Percentiles rank a stretch among this genome's conserved stretches.
Conservation (phyloP, 1,140 invertebrate species). For the Drusus annulatus region DNA sequence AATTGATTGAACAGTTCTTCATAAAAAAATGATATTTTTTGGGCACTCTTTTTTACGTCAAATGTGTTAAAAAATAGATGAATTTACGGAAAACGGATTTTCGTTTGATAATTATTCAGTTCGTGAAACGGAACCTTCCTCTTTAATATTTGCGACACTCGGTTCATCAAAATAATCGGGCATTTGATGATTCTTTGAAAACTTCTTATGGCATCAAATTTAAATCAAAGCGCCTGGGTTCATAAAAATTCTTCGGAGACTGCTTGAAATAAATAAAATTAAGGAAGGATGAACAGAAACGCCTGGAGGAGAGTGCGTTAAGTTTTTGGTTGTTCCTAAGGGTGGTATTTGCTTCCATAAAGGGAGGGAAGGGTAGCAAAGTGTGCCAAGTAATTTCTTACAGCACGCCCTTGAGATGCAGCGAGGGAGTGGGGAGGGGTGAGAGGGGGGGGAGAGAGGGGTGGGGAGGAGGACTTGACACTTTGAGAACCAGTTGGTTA, state of each 20-base stretch:
- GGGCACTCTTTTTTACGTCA: no score
- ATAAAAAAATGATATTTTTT: no score
- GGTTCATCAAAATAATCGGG: no score
- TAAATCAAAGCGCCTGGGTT: no score
- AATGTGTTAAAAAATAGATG: no score
- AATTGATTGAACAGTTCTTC: no score
- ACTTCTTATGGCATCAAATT: no score
- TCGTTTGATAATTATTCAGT: no score
- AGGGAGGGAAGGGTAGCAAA: slow-evolving; percentile 8
- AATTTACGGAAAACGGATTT: no score
- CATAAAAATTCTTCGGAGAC: neutral
- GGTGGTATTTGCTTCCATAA: slow-evolving; percentile 39
- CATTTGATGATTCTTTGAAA: no score
- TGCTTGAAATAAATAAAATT: slow-evolving; percentile 17
- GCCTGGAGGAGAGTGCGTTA: slow-evolving; percentile 3
- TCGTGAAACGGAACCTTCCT: no score
- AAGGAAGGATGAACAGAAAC: slow-evolving; percentile 3
- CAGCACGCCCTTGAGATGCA: slow-evolving; percentile 39
- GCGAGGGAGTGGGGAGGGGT: neutral
- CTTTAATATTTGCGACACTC: neutral
- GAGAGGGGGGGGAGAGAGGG: neutral
- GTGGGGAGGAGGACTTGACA: neutral
- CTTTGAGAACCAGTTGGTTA: slow-evolving; percentile 14
- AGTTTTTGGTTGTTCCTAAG: slow-evolving; percentile 20
- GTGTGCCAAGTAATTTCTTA: slow-evolving; percentile 38